Conservation (phyloP, 2,797 vertebrate species). For the Notoglanidium macrostoma region DNA sequence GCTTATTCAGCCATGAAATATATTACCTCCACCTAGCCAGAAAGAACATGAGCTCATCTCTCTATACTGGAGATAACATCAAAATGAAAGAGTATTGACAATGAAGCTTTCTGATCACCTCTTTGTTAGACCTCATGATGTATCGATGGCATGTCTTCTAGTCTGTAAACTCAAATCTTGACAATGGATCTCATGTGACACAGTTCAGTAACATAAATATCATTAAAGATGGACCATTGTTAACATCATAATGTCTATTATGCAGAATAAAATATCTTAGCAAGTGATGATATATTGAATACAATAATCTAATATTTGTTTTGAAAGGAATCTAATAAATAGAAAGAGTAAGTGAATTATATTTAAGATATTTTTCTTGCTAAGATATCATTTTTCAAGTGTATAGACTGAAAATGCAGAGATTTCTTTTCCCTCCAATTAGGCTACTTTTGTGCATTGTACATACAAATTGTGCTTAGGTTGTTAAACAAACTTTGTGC, state of each 20-base stretch:
- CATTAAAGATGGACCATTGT: background rate
- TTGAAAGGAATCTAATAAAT: background rate
- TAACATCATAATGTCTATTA: background rate
- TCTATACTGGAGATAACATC: conserved; percentile 31
- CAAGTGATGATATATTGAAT: background rate
- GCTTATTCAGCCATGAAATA: conserved; percentile 45
- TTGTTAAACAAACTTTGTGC: background rate
- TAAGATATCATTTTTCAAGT: background rate
- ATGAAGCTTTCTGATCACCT: conserved; percentile 29
- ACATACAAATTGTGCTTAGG: conserved; percentile 1
- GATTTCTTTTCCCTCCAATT: background rate
- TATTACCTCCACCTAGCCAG: conserved; percentile 42
- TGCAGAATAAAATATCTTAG: background rate
- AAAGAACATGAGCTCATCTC: conserved; percentile 30
- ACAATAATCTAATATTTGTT: background rate
- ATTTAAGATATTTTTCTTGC: background rate
- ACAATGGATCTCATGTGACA: conserved; percentile 16
- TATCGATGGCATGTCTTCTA: conserved; percentile 19
- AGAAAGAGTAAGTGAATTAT: background rate
- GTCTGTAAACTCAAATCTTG: conserved; percentile 24
- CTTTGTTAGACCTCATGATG: conserved; percentile 29
- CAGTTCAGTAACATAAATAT: conserved; percentile 10
- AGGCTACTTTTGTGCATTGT: background rate
- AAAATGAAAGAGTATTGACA: conserved; percentile 37
- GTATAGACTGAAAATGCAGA: background rate